These are phyloP conservation scores for Pocota personata DNA, from an alignment of 2,888 invertebrate genomes.

Conservation along the genomic window DNA sequence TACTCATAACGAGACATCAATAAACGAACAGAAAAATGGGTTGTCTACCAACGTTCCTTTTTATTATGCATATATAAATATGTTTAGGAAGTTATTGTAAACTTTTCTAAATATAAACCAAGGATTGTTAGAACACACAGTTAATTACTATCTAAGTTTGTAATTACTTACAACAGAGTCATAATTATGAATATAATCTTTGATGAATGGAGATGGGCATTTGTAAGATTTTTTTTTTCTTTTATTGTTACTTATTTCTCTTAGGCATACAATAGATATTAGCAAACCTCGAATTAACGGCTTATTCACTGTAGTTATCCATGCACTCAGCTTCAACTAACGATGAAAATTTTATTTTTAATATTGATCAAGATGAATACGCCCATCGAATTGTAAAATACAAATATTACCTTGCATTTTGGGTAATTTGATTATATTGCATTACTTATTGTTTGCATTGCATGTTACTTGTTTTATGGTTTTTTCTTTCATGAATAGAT, in stretches of 20 bases:
- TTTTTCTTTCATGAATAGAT: constrained; percentile 28
- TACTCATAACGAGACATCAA: not conserved
- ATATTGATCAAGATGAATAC: constrained; percentile 18
- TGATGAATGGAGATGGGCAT: not conserved
- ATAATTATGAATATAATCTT: constrained; percentile 21
- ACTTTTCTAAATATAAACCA: not conserved
- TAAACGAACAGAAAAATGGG: not conserved
- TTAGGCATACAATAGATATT: constrained; percentile 7
- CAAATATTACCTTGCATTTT: constrained; percentile 2
- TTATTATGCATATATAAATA: not conserved
- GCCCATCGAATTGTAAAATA: constrained; percentile 21
- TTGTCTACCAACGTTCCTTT: not conserved
- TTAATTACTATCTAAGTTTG: constrained; percentile 27
- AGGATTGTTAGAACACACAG: constrained; percentile 10
- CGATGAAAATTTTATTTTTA: constrained; percentile 4
- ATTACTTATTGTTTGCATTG: constrained; percentile 26
- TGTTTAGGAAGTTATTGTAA: not conserved
- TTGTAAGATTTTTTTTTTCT: constrained; percentile 5
- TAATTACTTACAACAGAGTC: constrained; percentile 17
- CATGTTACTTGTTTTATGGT: constrained; percentile 17
- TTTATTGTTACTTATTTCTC: constrained; percentile 25
- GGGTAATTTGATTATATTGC: constrained; percentile 10
- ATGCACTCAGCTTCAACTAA: constrained; percentile 31
- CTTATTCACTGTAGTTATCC: constrained; percentile 27
- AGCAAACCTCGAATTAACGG: not conserved